Conservation (phyloP, 1,140 invertebrate species). For the Ylistrum balloti region DNA sequence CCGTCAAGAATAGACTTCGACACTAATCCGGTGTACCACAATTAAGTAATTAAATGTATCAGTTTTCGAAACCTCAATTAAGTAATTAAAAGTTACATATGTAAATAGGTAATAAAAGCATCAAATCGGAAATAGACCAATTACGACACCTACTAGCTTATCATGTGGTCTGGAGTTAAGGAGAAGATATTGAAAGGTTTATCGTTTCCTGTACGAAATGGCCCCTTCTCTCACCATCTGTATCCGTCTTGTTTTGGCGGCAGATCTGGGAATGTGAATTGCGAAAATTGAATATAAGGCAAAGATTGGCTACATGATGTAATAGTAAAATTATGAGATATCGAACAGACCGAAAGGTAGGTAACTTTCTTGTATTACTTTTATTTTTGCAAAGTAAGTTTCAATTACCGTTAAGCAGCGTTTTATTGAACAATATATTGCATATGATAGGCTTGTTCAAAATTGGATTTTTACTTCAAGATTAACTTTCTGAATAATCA, state of each 20-base stretch:
- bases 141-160: constrained; percentile 24
- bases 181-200: constrained; percentile 24
- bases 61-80: not conserved
- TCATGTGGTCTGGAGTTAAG: not conserved
- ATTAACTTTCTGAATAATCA: too few species aligned
- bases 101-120: constrained; percentile 36
- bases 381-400: too few species aligned
- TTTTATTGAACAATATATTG: too few species aligned
- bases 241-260: constrained; percentile 31
- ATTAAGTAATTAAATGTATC: not conserved
- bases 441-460: too few species aligned
- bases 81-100: constrained; percentile 40
- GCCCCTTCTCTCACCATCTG: not conserved
- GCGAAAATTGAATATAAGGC: not conserved
- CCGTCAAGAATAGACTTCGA: not conserved
- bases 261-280: not conserved
- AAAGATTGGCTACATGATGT: not conserved
- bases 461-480: too few species aligned
- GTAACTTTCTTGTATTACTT: too few species aligned
- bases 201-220: constrained; percentile 23
- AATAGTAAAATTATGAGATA: not conserved
- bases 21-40: not conserved
- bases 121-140: constrained; percentile 20
- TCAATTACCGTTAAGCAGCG: too few species aligned
- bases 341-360: not conserved